Evolutionary conservation across 2,797 vertebrate genomes (phyloP).

Genomic region (Platalea minor): DNA sequence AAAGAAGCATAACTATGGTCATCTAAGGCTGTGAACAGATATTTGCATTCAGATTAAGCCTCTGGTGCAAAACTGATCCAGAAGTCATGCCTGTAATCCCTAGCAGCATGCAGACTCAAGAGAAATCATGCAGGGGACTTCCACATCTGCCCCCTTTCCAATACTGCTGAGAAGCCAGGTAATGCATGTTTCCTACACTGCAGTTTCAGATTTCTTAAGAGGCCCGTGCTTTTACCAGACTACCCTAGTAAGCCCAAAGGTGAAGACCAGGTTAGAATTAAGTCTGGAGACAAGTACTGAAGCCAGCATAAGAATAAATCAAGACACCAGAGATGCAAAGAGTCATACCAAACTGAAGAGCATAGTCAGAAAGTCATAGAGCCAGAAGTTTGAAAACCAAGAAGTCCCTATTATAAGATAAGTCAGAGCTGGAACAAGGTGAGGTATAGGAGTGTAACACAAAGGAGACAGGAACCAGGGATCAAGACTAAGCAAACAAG

Average conservation of each 20-base stretch:
- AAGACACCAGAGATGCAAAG: background rate
- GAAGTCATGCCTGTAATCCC: background rate
- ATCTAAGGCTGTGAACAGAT: background rate
- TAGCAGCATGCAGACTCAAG: background rate
- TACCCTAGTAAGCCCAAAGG: background rate
- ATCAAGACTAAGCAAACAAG: conserved; percentile 54
- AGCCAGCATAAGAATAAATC: background rate
- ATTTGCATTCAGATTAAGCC: background rate
- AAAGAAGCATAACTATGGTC: background rate
- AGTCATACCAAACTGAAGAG: background rate
- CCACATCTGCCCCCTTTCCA: background rate
- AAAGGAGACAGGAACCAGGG: conserved; percentile 21
- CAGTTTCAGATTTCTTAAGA: background rate
- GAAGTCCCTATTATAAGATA: background rate
- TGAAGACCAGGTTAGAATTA: background rate
- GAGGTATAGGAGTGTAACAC: background rate
- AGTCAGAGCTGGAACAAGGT: conserved; percentile 6
- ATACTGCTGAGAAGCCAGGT: background rate
- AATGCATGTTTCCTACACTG: background rate
- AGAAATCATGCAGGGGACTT: background rate
- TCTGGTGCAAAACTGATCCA: background rate
- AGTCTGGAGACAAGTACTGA: background rate
- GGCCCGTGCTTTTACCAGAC: background rate
- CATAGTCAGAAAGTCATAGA: background rate
- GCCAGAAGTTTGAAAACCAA: background rate